Base-by-base conservation (phyloP, 2,113 vertebrate genomes). In the Dasypus novemcinctus region DNA sequence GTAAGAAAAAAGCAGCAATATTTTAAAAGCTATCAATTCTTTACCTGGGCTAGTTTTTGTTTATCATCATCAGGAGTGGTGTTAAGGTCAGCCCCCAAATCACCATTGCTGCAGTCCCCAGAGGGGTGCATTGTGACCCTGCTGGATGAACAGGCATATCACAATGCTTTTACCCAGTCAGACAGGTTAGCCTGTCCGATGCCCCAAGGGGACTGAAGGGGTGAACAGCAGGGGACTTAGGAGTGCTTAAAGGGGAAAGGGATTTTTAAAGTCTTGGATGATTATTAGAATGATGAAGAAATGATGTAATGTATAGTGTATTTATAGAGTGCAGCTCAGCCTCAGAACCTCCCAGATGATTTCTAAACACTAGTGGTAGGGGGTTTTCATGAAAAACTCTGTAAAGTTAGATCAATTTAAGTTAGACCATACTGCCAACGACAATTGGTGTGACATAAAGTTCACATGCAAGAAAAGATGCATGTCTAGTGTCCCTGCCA, bases 51-150 rank as follows among this genome's bases (percentile, higher is more conserved):
- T 92, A 27, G 14, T 43, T 95, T 95, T 72, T 71, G 31, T 57
- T 90, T 91, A 86, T 90, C 52, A 46, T 92, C 38, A n/a, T 52
- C 41, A 43, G 31, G 66, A n/a, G 57, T 33, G 31, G 4, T 95
- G 31, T 81, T 91, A 43, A n/a, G 52, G 41, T 12, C 84, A 75
- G 54, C 57, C n/a, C 31, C 49, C 66, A 92, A 66, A 20, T 46
- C 29, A 46, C 68, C 61, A 46, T 86, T 96, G 69, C 87, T 64
- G 63, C 36, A 84, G 80, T 52, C 41, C 61, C 43, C 81, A 83
- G 29, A 79, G 31, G 71, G 82, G 18, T 31, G 41, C 54, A 90
- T 78, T 95, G 81, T 97, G 96, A 96, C 41, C 12, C 21, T 87
- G n/a, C 41, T 49, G 5, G 49, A 25, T 49, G 23, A 43, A 18